phyloP scores from a whole-genome alignment of 2,797 vertebrate species.

The Chaetophractus vellerosus region DNA sequence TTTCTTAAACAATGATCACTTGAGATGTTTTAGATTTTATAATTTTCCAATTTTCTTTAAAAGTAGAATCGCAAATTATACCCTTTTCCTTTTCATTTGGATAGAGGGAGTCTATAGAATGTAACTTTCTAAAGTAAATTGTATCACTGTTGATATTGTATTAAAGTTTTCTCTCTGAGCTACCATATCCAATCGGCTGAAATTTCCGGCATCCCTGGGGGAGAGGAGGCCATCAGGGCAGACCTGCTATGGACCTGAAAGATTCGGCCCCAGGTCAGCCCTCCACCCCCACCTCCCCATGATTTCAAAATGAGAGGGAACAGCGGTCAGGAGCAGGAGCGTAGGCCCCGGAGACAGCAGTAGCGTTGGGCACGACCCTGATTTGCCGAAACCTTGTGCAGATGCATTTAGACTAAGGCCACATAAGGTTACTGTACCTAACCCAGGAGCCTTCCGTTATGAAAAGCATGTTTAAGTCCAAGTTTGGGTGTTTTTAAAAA shows the following conservation, averaged over 20 bases:
- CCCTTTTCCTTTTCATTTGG: constrained; percentile 36
- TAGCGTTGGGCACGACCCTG: not conserved
- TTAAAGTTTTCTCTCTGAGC: constrained; percentile 74
- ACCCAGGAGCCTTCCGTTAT: not conserved
- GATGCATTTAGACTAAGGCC: constrained; percentile 33
- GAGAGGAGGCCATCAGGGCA: constrained; percentile 61
- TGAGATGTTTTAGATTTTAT: constrained; percentile 56
- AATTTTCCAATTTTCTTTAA: constrained; percentile 57
- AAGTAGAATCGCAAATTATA: constrained; percentile 57
- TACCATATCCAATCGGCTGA: constrained; percentile 64
- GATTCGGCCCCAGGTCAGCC: constrained; percentile 65
- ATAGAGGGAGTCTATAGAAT: constrained; percentile 50
- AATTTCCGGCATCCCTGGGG: constrained; percentile 60
- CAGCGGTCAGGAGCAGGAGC: not conserved
- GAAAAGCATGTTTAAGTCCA: not conserved
- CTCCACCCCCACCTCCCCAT: not conserved
- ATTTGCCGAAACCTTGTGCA: not conserved
- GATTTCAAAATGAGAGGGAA: not conserved
- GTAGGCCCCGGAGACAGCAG: not conserved
- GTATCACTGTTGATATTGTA: constrained; percentile 47
- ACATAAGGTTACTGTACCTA: not conserved
- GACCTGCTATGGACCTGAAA: constrained; percentile 66
- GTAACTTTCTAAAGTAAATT: constrained; percentile 70
- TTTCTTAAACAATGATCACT: constrained; percentile 5
- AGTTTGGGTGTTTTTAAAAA: constrained; percentile 53